Conservation (phyloP, 2,888 invertebrate genomes). For the Tipula helvola region DNA sequence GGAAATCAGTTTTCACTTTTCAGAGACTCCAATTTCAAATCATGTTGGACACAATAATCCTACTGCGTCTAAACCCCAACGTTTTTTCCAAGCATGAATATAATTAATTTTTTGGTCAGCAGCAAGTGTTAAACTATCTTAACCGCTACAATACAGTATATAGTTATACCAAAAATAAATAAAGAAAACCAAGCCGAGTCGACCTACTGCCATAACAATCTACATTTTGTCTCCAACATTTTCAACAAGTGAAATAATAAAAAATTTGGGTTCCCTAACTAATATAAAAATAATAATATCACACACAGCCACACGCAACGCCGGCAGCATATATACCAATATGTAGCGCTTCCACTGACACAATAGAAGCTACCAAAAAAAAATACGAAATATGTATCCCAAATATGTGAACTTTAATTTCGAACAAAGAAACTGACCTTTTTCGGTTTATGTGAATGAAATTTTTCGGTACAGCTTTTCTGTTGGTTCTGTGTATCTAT, state of each 20-base stretch:
- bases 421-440: background rate
- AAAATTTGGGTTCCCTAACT: background rate
- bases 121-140: too few species aligned
- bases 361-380: background rate
- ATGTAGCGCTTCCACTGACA: background rate
- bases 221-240: background rate
- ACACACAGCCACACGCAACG: background rate
- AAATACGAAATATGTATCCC: background rate
- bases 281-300: background rate
- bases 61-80: too few species aligned
- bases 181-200: too few species aligned
- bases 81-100: too few species aligned
- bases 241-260: background rate
- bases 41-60: too few species aligned
- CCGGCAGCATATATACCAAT: background rate
- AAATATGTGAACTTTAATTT: conserved; percentile 4
- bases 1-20: too few species aligned
- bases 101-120: too few species aligned
- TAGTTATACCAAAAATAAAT: too few species aligned
- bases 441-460: background rate
- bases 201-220: background rate
- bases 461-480: background rate
- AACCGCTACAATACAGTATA: too few species aligned
- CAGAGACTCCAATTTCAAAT: too few species aligned
- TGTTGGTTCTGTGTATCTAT: background rate